Conservation (phyloP, 2,113 vertebrate genomes). For the Merops nubicus region DNA sequence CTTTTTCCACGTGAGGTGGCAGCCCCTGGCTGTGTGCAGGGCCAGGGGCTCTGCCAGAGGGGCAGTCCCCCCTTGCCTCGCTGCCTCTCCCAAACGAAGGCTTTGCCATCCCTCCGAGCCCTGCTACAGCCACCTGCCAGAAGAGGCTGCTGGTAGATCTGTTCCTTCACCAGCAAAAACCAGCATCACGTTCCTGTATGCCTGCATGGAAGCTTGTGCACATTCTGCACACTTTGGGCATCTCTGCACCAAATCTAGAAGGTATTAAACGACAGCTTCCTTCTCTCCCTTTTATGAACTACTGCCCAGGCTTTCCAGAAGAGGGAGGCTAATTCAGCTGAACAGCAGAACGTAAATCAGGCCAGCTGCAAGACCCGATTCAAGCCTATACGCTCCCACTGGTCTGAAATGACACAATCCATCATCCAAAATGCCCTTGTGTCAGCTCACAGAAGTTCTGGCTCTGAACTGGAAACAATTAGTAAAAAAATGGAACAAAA, state of each 20-base stretch:
- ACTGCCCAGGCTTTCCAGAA: conserved; percentile 12
- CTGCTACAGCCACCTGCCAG: neutral
- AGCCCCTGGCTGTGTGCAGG: neutral
- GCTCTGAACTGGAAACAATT: neutral
- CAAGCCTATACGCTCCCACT: conserved; percentile 6
- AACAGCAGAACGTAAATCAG: conserved; percentile 36
- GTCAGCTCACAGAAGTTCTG: conserved; percentile 21
- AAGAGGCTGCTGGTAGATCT: neutral
- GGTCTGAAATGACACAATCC: conserved; percentile 22
- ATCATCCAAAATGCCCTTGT: conserved; percentile 36
- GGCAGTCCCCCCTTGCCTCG: neutral
- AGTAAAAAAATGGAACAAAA: neutral
- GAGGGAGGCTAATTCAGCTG: conserved; percentile 1
- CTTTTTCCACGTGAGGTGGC: neutral
- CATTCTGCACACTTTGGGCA: neutral
- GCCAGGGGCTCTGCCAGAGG: neutral
- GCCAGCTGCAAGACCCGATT: conserved; percentile 23
- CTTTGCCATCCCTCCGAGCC: neutral
- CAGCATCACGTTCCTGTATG: rapidly evolving
- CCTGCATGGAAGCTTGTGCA: neutral
- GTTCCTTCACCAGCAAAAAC: neutral
- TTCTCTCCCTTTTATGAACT: neutral
- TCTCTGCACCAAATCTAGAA: neutral
- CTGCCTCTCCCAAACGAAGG: neutral
- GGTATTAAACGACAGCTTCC: neutral